These are phyloP conservation scores for Nomada ruficornis DNA, from an alignment of 2,888 invertebrate genomes.

Conservation along the genomic window DNA sequence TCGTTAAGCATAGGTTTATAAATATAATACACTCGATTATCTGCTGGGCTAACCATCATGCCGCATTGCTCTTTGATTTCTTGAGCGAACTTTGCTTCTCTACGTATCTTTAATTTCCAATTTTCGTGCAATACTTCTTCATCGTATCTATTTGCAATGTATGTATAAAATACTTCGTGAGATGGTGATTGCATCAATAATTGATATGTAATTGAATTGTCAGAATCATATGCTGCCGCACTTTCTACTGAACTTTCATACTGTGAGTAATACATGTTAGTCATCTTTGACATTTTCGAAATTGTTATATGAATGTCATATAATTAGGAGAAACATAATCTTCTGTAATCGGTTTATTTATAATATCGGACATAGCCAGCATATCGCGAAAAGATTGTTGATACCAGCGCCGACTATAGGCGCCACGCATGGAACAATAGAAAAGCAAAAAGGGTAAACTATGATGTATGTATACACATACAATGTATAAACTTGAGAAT, in stretches of 20 bases:
- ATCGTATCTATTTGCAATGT: slow-evolving; percentile 15
- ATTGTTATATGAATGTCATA: neutral
- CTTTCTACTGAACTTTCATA: slow-evolving; percentile 22
- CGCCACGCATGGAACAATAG: no score
- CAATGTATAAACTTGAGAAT: no score
- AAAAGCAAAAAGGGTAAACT: no score
- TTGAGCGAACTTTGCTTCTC: neutral
- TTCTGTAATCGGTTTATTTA: no score
- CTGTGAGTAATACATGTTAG: slow-evolving; percentile 41
- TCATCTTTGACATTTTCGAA: slow-evolving; percentile 27
- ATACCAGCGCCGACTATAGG: no score
- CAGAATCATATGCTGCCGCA: slow-evolving; percentile 43
- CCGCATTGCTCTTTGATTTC: slow-evolving; percentile 41
- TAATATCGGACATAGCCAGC: no score
- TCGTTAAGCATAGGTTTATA: slow-evolving; percentile 27
- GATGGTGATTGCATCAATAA: slow-evolving; percentile 17
- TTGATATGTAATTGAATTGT: slow-evolving; percentile 5
- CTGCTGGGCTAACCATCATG: slow-evolving; percentile 29
- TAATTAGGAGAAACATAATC: neutral
- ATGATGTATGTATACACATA: no score
- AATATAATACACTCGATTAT: slow-evolving; percentile 41
- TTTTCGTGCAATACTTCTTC: slow-evolving; percentile 26
- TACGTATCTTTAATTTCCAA: slow-evolving; percentile 35
- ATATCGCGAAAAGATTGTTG: no score
- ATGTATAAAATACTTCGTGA: slow-evolving; percentile 9